Conservation (phyloP, 2,888 invertebrate species). For the Artemia sinica region DNA sequence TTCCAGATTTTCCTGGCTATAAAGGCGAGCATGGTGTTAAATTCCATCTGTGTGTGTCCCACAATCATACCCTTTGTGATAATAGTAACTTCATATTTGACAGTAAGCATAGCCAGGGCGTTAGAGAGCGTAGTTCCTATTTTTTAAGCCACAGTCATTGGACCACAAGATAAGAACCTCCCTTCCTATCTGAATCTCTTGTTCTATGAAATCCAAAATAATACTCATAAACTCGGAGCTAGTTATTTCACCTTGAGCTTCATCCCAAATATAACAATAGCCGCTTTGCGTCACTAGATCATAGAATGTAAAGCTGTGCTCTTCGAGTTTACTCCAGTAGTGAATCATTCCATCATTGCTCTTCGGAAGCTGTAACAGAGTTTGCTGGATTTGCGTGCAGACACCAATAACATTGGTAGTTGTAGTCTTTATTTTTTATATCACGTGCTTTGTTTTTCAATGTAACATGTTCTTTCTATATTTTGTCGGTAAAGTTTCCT, state of each 20-base stretch:
- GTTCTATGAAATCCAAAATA: no score
- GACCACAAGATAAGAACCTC: no score
- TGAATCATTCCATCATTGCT: background rate
- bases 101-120: no score
- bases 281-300: no score
- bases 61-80: background rate
- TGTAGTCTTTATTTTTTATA: background rate
- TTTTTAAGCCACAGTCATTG: no score
- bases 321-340: background rate
- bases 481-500: background rate
- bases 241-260: background rate
- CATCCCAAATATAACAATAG: background rate
- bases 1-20: background rate
- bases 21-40: background rate
- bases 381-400: background rate
- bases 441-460: constrained; percentile 2
- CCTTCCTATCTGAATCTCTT: no score
- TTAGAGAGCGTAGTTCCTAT: no score
- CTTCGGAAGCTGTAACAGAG: background rate
- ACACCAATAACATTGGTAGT: background rate
- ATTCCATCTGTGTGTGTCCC: constrained; percentile 6
- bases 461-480: background rate
- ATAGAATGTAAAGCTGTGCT: background rate
- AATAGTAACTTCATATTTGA: no score
- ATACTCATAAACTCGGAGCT: background rate